Base-by-base conservation (phyloP, 2,113 vertebrate species). In the Tichodroma muraria region DNA sequence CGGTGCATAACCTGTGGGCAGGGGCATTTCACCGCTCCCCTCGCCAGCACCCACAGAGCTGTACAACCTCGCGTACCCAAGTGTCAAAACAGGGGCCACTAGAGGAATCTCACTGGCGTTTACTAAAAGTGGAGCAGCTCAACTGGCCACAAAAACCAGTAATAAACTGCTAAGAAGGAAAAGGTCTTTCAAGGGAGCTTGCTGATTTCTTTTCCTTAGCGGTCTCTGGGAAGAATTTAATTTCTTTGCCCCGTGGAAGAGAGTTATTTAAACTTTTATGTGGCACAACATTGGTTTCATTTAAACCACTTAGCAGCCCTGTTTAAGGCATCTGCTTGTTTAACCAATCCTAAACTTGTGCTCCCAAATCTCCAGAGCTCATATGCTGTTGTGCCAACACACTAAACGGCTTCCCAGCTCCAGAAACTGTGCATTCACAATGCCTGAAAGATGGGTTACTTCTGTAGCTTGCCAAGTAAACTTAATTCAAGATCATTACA, bases 31-130 rank as follows among this genome's bases (percentile, higher is more conserved):
- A 2, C 69, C 4, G 2, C 35, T 71, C 10, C 19, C 33, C 64
- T 69, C 65, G 37, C 73, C 75, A 54, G 7, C 1, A 1, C 8
- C 54, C 28, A 50, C 12, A 14, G 18, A 24, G 11, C 40, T 73
- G 22, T 18, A 53, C 45, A 44, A 61, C 57, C n/a, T 80, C 1
- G 0, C 3, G 3, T 35, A n/a, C 15, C 6, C 2, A 3, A 61
- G n/a, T 19, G 13, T 56, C 3, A 0, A 42, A 78, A 64, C 15
- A 64, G 15, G 15, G 33, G 42, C 49, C 49, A 30, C 23, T 18
- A 45, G 59, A 82, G 23, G 3, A 79, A 88, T 71, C 52, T 54
- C 44, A 47, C 66, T 75, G 35, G 14, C 71, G 71, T 76, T 85
- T 68, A 47, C 8, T 63, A 57, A 68, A 44, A 68, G 17, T 2